Conservation (phyloP, 2,797 vertebrate species). For the Enteromius fasciolatus region DNA sequence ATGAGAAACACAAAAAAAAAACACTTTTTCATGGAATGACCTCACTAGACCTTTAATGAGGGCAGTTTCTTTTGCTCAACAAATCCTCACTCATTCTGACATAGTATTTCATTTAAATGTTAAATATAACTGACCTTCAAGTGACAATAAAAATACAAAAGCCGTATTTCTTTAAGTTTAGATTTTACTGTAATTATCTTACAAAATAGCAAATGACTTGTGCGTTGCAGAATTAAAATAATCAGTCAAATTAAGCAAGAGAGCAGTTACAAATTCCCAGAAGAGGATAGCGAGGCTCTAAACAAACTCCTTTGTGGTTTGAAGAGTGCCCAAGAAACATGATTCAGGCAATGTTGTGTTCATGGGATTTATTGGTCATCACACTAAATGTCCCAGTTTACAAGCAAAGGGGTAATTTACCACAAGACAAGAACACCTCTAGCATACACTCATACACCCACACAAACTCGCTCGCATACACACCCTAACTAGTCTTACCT, state of each 20-base stretch:
- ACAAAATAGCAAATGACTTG: neutral
- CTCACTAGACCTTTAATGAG: too few relatives aligned
- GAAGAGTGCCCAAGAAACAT: neutral
- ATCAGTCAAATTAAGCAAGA: neutral
- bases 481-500: slow-evolving; percentile 61
- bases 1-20: neutral
- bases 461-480: slow-evolving; percentile 33
- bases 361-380: slow-evolving; percentile 95
- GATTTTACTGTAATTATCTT: neutral
- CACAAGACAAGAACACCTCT: slow-evolving; percentile 68
- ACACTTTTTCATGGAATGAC: neutral
- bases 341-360: slow-evolving; percentile 70
- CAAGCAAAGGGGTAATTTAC: slow-evolving; percentile 76
- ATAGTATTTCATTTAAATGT: too few relatives aligned
- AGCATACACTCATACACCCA: slow-evolving; percentile 42
- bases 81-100: neutral
- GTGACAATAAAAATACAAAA: neutral
- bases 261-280: neutral
- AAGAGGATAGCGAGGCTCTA: neutral
- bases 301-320: neutral
- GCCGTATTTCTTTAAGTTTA: neutral
- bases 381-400: slow-evolving; percentile 85
- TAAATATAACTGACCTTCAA: neutral
- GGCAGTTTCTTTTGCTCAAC: neutral
- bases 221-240: slow-evolving; percentile 10